Base-by-base conservation (phyloP, 2,888 invertebrate species). In the Xestia ashworthii region DNA sequence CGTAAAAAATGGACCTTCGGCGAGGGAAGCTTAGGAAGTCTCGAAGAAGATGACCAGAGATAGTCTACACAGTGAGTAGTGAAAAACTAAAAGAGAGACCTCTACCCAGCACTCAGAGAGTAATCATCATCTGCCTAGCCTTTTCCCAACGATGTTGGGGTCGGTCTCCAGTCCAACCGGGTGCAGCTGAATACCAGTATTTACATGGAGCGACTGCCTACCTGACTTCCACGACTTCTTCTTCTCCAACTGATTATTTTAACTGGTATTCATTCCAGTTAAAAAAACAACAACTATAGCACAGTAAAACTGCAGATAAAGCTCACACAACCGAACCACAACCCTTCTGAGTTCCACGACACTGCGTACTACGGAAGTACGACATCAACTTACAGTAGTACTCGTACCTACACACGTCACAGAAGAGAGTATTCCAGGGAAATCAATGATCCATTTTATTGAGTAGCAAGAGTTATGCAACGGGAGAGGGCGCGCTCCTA, bases 391-490 rank as follows among this genome's bases (percentile, higher is more conserved):
- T n/a, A n/a, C n/a, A n/a, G n/a, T 53, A 38, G 77, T 50, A 53
- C n/a, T n/a, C n/a, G 19, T 70, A 69, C 32, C n/a, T 53, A 71
- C 75, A 80, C 44, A 79, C 80, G 86, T 87, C 82, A 84, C 82
- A 85, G 78, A 77, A 79, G 74, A 76, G 67, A 79, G 85, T 88
- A 71, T 89, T 77, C 69, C 76, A 78, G 78, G 87, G 87, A 90
- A 92, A 93, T 91, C 94, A 95, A 95, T 94, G 94, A 95, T 93
- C 94, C 94, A 92, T 95, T 96, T 95, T 95, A 96, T 96, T 94
- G 94, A 94, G 95, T 94, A 94, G 92, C 93, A 95, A 95, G 95
- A 95, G 95, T 94, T 94, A 93, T 95, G 95, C 95, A 95, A 93
- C 92, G 86, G 88, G 88, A 87, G 89, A 87, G 95, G 95, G 96